These are phyloP conservation scores for Dolichotis patagonum DNA, from an alignment of 2,113 vertebrate genomes.

Conservation along the genomic window DNA sequence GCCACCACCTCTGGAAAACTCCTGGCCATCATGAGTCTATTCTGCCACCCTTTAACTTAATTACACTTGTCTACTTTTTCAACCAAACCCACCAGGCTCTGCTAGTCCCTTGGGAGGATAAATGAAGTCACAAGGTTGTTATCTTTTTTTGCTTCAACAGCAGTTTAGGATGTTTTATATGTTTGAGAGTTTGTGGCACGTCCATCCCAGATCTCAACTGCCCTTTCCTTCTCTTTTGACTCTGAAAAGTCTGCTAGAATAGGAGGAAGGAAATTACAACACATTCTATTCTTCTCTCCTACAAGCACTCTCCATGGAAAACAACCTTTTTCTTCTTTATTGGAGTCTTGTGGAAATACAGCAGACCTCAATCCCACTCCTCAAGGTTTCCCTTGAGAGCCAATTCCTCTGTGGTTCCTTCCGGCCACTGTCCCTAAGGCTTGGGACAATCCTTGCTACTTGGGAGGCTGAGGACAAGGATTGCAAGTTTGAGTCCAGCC, in stretches of 20 bases:
- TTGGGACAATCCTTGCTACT: neutral
- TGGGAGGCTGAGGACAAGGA: neutral
- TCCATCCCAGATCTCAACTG: neutral
- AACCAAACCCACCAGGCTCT: neutral
- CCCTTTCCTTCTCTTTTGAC: neutral
- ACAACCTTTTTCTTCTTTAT: neutral
- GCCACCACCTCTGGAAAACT: neutral
- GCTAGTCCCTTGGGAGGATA: neutral
- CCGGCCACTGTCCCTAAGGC: neutral
- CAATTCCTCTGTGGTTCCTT: neutral
- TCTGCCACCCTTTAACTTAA: slow-evolving; percentile 29
- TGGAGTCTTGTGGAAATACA: neutral
- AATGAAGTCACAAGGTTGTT: neutral
- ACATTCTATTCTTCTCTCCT: neutral
- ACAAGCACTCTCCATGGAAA: neutral
- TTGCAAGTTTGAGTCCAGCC: neutral
- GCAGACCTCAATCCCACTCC: neutral
- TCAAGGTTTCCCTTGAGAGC: neutral
- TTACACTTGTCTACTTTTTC: slow-evolving; percentile 18
- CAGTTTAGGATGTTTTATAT: neutral
- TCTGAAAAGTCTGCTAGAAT: neutral
- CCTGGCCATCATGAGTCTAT: neutral
- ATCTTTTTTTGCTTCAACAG: slow-evolving; percentile 29
- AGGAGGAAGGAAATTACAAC: neutral
- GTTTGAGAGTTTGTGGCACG: neutral